Percentiles rank a stretch among this genome's conserved stretches.
Evolutionary conservation across 2,113 vertebrate genomes (phyloP).

Genomic region (Callithrix jacchus): DNA sequence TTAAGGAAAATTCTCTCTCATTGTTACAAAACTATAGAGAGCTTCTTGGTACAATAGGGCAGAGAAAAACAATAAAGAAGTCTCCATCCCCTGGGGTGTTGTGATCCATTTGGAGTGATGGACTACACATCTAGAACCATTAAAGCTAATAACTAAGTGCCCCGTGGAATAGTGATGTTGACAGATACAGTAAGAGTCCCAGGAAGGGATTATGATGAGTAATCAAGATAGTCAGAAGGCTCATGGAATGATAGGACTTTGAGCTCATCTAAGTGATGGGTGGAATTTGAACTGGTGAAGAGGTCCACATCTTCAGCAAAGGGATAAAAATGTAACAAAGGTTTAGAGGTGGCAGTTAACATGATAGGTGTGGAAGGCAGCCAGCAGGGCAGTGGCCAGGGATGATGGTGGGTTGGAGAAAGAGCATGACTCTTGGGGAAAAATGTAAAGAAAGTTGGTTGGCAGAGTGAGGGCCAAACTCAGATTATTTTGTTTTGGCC

Average conservation of each 20-base stretch:
- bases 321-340: background rate
- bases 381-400: background rate
- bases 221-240: background rate
- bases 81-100: background rate
- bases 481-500: background rate
- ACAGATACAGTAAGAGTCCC: background rate
- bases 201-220: background rate
- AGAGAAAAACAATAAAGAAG: background rate
- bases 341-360: background rate
- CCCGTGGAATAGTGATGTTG: background rate
- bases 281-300: background rate
- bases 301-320: background rate
- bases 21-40: background rate
- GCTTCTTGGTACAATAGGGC: background rate
- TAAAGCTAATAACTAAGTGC: background rate
- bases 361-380: background rate
- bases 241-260: background rate
- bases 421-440: background rate
- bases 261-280: background rate
- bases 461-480: background rate
- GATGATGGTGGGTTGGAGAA: background rate
- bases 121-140: background rate
- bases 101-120: background rate
- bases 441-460: background rate
- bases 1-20: background rate